Base-by-base conservation (phyloP, 1,140 invertebrate species). In the Caenorhabditis elegans region DNA sequence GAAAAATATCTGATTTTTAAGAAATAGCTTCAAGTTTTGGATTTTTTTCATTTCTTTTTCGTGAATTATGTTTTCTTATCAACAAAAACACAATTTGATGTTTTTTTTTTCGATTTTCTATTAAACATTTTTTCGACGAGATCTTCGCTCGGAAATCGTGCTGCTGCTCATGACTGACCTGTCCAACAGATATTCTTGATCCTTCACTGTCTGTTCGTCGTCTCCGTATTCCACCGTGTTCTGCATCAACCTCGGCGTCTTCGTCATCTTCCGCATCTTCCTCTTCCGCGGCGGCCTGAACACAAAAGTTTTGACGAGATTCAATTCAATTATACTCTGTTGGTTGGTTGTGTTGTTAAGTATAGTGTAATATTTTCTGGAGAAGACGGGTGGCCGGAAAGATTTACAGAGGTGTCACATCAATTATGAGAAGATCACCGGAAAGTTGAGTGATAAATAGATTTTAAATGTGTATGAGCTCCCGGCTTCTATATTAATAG, bases 361-460 rank as follows among this genome's bases (percentile, higher is more conserved):
- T 31, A 17, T 1, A 10, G 28, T 60, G 53, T 60, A 17, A 24
- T 17, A 10, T 13, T 51, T 26, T 24, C 5, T 24, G 5, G 22
- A 24, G 5, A 3, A 17, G 5, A 34, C 4, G 17, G 17, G 2
- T 6, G 13, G 6, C 10, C 13, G 31, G 10, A 13, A 17, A 17
- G 2, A n/a, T 22, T 70, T 24, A n/a, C 60, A 39, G n/a, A 70
- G 60, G 60, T 70, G 31, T 70, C 34, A 70, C 60, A 70, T 70
- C n/a, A 70, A 39, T 70, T 39, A 70, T 70, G 60, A 70, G 8
- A 22, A 13, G 31, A 60, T n/a, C n/a, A n/a, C n/a, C n/a, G n/a
- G n/a, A n/a, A n/a, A n/a, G n/a, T n/a, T n/a, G n/a, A n/a, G n/a
- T n/a, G n/a, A n/a, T n/a, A n/a, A n/a, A n/a, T n/a, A n/a, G n/a